Base-by-base conservation (phyloP, 2,797 vertebrate species). In the Menidia menidia region DNA sequence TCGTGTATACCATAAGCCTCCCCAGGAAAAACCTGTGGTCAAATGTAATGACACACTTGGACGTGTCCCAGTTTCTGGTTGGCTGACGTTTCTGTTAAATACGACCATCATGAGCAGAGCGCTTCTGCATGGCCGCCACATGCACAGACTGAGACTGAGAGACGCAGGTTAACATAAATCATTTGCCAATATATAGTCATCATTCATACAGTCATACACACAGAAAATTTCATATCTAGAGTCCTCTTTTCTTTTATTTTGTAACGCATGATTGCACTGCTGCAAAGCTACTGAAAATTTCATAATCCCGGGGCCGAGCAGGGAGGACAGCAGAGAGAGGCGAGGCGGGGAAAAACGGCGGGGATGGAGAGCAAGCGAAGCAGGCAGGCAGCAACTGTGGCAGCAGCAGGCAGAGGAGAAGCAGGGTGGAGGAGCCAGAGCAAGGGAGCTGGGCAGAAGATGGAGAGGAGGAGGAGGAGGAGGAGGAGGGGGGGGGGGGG, bases 251-350 rank as follows among this genome's bases (percentile, higher is more conserved):
- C 25, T 25, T 25, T 25, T 25, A 25, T 25, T 83, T 72, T 77
- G 31, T 85, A 89, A 92, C 68, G 84, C 90, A 91, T 92, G 90
- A 93, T 86, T 89, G 88, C 87, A 89, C 79, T 89, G 83, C 92
- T 90, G 89, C 91, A 93, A 91, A 93, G 89, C 93, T 94, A 90
- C 91, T 95, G 91, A 93, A 94, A 93, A 91, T 94, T 89, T 94
- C 81, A 94, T 94, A 90, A 91, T 91, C 68, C 77, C 79, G 86
- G 86, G 84, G 85, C 75, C 18, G 80, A 87, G 81, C 67, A 47
- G 56, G 64, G 78, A 80, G 74, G 70, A 82, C 77, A 77, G 80
- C 51, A 33, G 60, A 44, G 76, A 63, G 67, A 64, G 66, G 63
- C 65, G 45, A 64, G 39, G 67, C 74, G 83, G 81, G 70, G 61